Evolutionary conservation across 2,797 vertebrate species (phyloP).

Genomic region (Rhynchonycteris naso): DNA sequence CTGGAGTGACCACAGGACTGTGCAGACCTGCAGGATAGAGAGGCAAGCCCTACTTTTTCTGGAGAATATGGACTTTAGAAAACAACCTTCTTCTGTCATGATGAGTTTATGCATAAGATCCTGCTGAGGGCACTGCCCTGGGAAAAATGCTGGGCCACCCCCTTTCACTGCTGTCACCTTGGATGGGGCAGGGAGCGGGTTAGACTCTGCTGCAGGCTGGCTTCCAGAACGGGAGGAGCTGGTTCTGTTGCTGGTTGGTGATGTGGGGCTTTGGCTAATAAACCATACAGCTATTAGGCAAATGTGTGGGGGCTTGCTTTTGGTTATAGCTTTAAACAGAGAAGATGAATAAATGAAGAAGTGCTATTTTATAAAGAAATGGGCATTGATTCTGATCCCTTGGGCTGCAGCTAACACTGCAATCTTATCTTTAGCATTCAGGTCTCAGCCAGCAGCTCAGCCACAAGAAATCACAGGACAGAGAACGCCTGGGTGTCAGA

Average conservation of each 20-base stretch:
- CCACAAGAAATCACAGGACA: not conserved
- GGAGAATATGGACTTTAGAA: not conserved
- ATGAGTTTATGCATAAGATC: not conserved
- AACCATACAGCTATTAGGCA: not conserved
- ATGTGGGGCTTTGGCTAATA: not conserved
- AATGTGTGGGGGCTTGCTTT: conserved; percentile 15
- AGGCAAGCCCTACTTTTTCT: not conserved
- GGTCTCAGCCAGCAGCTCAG: not conserved
- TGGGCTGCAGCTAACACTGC: not conserved
- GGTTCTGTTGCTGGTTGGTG: not conserved
- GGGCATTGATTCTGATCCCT: not conserved
- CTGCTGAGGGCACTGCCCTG: not conserved
- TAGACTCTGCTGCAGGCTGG: not conserved
- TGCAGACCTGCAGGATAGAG: no score
- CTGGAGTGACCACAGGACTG: not conserved
- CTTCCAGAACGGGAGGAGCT: not conserved
- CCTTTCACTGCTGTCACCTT: not conserved
- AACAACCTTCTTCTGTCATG: not conserved
- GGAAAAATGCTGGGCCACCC: not conserved
- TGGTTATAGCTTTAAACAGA: conserved; percentile 12
- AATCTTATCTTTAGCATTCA: not conserved
- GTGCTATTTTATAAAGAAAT: not conserved
- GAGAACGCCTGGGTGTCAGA: not conserved
- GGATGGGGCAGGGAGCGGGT: not conserved
- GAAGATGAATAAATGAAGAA: conserved; percentile 1